A percentile compares a stretch with the other conserved stretches of the same genome.
Evolutionary conservation across 2,888 invertebrate species (phyloP).

Genomic region (Orchesella flavescens): DNA sequence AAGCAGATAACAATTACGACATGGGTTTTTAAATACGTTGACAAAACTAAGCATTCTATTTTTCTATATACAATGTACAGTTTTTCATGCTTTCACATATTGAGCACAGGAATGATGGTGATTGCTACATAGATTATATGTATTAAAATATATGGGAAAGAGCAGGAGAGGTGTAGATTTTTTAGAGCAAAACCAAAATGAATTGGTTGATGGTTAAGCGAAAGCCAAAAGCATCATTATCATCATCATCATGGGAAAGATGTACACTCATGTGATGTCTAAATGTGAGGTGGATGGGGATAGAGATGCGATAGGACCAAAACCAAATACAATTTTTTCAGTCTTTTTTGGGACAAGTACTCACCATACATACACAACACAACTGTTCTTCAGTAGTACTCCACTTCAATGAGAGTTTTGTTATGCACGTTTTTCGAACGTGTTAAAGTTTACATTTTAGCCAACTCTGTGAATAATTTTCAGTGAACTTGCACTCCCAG

Average conservation of each 20-base stretch:
- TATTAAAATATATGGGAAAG: background rate
- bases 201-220: conserved; percentile 19
- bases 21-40: too few species aligned
- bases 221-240: conserved; percentile 15
- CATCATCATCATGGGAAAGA: conserved; percentile 17
- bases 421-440: conserved; percentile 31
- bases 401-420: background rate
- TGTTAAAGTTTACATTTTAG: conserved; percentile 38
- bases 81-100: too few species aligned
- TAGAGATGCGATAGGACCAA: too few species aligned
- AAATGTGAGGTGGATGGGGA: too few species aligned
- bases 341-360: too few species aligned
- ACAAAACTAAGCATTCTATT: too few species aligned
- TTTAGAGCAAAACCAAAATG: conserved; percentile 52
- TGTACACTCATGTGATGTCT: background rate
- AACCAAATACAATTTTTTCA: too few species aligned
- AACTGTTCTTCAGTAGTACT: background rate
- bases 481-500: conserved; percentile 4
- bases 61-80: too few species aligned
- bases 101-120: too few species aligned
- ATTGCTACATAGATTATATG: too few species aligned
- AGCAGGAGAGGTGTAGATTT: conserved; percentile 13
- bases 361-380: too few species aligned
- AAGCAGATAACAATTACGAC: too few species aligned
- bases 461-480: conserved; percentile 6